Conservation (phyloP, 2,113 vertebrate species). For the Saccopteryx leptura region DNA sequence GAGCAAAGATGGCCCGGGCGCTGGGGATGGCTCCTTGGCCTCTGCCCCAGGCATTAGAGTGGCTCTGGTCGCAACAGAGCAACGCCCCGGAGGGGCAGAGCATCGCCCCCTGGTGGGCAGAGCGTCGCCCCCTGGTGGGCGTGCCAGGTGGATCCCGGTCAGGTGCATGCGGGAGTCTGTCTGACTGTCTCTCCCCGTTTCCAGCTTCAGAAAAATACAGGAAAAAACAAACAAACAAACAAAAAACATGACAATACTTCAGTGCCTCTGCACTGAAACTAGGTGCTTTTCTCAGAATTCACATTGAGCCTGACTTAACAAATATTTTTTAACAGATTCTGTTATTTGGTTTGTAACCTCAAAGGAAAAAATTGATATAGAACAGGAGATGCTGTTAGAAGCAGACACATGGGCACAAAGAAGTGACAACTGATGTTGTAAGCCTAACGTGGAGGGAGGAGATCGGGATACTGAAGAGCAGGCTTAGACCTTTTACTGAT, state of each 20-base stretch:
- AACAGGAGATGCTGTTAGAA: conserved; percentile 10
- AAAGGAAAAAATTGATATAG: neutral
- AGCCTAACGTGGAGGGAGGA: neutral
- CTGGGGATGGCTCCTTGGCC: no score
- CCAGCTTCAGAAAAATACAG: no score
- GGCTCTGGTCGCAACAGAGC: no score
- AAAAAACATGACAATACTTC: neutral
- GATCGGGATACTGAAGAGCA: neutral
- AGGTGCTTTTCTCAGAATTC: neutral
- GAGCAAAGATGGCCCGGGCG: no score
- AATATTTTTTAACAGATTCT: neutral
- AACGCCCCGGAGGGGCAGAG: no score
- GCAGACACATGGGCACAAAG: neutral
- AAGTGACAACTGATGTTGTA: neutral
- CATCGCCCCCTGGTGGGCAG: no score
- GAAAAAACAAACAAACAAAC: no score
- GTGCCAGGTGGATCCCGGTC: no score
- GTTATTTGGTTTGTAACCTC: neutral
- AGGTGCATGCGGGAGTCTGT: no score
- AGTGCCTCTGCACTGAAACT: neutral
- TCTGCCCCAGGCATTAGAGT: no score
- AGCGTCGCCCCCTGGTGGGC: no score
- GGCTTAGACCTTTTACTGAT: neutral
- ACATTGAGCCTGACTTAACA: neutral
- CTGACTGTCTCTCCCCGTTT: no score